A percentile compares a stretch with the other conserved stretches of the same genome.
Conservation (phyloP, 2,797 vertebrate species). For the Cuniculus paca region DNA sequence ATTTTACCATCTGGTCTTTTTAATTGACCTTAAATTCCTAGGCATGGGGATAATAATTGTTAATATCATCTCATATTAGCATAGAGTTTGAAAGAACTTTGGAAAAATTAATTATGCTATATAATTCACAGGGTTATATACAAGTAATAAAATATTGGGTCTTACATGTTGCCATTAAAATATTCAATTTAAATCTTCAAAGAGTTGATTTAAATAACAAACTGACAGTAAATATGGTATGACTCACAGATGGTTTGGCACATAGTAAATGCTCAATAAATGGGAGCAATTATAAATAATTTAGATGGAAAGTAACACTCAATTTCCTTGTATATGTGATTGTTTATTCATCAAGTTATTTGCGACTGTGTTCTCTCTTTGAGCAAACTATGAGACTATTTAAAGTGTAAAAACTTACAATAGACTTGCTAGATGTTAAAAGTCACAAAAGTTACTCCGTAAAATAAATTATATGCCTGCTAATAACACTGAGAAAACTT, state of each 20-base stretch:
- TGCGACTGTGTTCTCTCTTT: not conserved
- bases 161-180: constrained; percentile 36
- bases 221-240: not conserved
- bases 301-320: constrained; percentile 33
- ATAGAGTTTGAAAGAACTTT: constrained; percentile 4
- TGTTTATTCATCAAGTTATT: not conserved
- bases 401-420: constrained; percentile 39
- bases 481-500: not conserved
- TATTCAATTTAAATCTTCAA: constrained; percentile 57
- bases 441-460: not conserved
- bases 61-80: constrained; percentile 2
- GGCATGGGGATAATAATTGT: not conserved
- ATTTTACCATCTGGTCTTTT: not conserved
- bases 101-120: not conserved
- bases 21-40: not conserved
- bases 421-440: not conserved
- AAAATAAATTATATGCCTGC: not conserved
- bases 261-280: not conserved
- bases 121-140: not conserved
- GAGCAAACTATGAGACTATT: not conserved
- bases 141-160: not conserved
- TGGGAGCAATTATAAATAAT: constrained; percentile 34
- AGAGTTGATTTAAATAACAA: constrained; percentile 27
- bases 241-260: not conserved
- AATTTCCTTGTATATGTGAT: not conserved